Evolutionary conservation across 2,888 invertebrate genomes (phyloP).

Genomic region (Hemithea aestivaria): DNA sequence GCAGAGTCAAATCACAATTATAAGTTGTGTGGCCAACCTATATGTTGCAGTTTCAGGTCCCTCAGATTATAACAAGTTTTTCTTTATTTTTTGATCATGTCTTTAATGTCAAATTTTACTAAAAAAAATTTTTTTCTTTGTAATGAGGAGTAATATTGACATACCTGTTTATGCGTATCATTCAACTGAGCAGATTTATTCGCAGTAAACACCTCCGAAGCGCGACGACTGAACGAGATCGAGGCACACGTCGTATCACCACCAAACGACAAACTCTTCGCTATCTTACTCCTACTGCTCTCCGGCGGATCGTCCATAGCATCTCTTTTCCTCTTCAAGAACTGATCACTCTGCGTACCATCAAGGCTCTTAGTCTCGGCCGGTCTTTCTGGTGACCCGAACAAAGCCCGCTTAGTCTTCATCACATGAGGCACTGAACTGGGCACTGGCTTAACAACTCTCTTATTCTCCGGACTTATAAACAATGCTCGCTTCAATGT

Average conservation of each 20-base stretch:
- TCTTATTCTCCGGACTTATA: constrained; percentile 82
- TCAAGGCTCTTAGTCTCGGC: constrained; percentile 64
- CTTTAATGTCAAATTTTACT: too few relatives aligned
- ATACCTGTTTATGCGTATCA: constrained; percentile 81
- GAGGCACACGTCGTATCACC: constrained; percentile 52
- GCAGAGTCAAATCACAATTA: too few relatives aligned
- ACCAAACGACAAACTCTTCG: constrained; percentile 80
- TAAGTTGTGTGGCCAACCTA: too few relatives aligned
- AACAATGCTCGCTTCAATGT: constrained; percentile 84
- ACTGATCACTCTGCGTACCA: constrained; percentile 49
- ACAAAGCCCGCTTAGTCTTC: constrained; percentile 83
- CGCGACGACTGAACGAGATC: constrained; percentile 50
- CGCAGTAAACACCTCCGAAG: constrained; percentile 53
- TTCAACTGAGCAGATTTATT: constrained; percentile 73
- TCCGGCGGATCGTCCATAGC: constrained; percentile 55
- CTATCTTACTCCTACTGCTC: constrained; percentile 66
- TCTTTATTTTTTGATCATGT: too few relatives aligned
- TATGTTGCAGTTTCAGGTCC: too few relatives aligned
- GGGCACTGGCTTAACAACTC: constrained; percentile 44
- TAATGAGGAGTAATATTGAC: too few relatives aligned
- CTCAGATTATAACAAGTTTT: too few relatives aligned
- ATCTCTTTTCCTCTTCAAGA: constrained; percentile 72
- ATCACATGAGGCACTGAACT: constrained; percentile 70
- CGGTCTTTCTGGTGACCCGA: constrained; percentile 76
- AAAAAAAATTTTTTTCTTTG: too few relatives aligned